Evolutionary conservation across 2,797 vertebrate genomes (phyloP), one percentile per base, ranked within the genome.

Genomic region (Merluccius polli): DNA sequence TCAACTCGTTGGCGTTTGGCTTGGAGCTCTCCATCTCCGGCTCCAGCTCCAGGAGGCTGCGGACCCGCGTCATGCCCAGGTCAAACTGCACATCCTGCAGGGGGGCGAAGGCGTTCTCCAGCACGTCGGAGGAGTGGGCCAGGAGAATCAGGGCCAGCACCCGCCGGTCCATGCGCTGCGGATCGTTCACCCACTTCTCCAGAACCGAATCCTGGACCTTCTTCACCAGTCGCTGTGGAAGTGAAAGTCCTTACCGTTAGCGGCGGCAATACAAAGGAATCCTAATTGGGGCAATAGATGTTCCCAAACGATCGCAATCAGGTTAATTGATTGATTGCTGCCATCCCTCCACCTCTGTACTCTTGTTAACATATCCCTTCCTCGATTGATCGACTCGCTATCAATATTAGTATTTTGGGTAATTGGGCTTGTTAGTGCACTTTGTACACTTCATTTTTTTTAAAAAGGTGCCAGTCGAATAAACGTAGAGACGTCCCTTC

Each of bases 101-200:
- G 0, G 98, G 98, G n/a, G 97, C 96, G 30, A 99, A 99, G 82
- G 97, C 97, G 30, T 99, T 99, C 93, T 99, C 97, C 38, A 99
- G 94, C 31, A 99, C 97, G 72, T 99, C 97, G 0, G 98, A 99
- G 3, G 97, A 97, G 75, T 99, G 97, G 38, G 98, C 97, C 82
- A 99, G 92, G 36, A 98, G 97, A 84, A 99, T 95, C 1, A 99
- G 95, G 35, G 96, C 93, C 86, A 99, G 92, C 79, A 98, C 79
- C 16, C 97, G 96, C 88, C 96, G 98, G 95, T 99, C 97, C 96
- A 99, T 98, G 84, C 97, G 96, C 69, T 97, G 96, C 0, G 97
- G 95, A 83, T 98, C 97, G 2, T 98, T 97, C 79, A 98, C 97
- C 98, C 97, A 99, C 83, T 97, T 97, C 88, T 98, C 96, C 87